Evolutionary conservation across 2,113 vertebrate genomes (phyloP).

Genomic region (Psophia crepitans): DNA sequence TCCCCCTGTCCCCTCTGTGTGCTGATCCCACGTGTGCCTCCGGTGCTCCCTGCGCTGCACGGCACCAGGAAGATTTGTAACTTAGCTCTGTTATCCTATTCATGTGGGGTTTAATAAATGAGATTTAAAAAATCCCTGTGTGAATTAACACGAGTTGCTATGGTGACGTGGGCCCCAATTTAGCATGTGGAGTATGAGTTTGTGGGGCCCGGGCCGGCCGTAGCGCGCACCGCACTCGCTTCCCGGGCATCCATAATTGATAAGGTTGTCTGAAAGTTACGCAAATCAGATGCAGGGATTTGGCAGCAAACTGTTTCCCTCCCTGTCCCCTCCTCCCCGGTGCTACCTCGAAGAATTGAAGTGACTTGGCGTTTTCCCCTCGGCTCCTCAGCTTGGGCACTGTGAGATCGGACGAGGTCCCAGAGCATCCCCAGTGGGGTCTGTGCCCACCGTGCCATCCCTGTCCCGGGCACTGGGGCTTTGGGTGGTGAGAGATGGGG

Average conservation of each 20-base stretch:
- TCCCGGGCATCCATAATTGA: slow-evolving; percentile 63
- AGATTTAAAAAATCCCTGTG: slow-evolving; percentile 55
- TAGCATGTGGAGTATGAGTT: not conserved
- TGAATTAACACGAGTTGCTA: slow-evolving; percentile 61
- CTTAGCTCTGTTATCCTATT: slow-evolving; percentile 46
- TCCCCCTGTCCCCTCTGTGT: not conserved
- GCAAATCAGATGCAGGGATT: slow-evolving; percentile 58
- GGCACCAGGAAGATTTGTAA: slow-evolving; percentile 14
- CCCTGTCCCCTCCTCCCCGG: slow-evolving; percentile 20
- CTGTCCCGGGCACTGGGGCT: fast-evolving
- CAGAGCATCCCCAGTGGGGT: not conserved
- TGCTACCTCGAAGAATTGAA: slow-evolving; percentile 54
- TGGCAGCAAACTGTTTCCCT: slow-evolving; percentile 48
- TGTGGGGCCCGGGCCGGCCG: slow-evolving; percentile 38
- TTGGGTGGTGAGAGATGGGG: fast-evolving
- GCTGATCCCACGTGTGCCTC: not conserved
- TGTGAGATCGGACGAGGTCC: not conserved
- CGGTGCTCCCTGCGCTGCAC: fast-evolving
- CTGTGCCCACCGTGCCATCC: fast-evolving
- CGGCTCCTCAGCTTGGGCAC: fast-evolving
- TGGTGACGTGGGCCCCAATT: slow-evolving; percentile 43
- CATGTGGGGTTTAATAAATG: slow-evolving; percentile 48
- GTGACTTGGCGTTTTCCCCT: slow-evolving; percentile 60
- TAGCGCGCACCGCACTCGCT: not conserved
- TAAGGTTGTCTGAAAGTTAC: slow-evolving; percentile 69